These are phyloP conservation scores for Pholis gunnellus DNA, from an alignment of 2,113 vertebrate species.

Conservation along the genomic window DNA sequence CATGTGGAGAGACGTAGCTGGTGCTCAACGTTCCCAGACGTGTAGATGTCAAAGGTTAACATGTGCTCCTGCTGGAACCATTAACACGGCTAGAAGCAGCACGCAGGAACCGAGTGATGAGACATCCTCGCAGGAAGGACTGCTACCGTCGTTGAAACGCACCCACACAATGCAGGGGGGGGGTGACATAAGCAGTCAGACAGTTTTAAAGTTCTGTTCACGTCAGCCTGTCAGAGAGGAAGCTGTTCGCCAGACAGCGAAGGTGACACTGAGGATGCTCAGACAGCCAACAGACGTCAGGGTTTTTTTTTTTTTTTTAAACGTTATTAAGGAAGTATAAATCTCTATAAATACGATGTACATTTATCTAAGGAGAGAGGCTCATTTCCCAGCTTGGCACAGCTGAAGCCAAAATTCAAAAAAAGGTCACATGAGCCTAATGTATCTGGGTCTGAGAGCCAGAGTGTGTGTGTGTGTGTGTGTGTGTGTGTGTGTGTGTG, in stretches of 20 bases:
- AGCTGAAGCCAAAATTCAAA: slow-evolving; percentile 27
- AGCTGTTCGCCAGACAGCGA: slow-evolving; percentile 35
- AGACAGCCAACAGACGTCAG: slow-evolving; percentile 24
- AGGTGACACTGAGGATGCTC: slow-evolving; percentile 65
- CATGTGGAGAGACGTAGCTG: not conserved
- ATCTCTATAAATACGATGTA: slow-evolving; percentile 20
- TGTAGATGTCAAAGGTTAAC: slow-evolving; percentile 63
- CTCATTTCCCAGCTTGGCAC: slow-evolving; percentile 15
- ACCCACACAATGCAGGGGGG: not conserved
- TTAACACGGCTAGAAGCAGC: slow-evolving; percentile 40
- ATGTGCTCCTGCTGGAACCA: slow-evolving; percentile 55
- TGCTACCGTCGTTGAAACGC: not conserved
- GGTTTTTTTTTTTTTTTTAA: not conserved
- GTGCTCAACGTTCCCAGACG: slow-evolving; percentile 47
- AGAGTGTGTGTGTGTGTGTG: slow-evolving; percentile 14
- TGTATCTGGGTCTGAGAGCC: not conserved
- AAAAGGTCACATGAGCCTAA: not conserved
- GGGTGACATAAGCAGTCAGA: slow-evolving; percentile 17
- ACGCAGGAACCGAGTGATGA: slow-evolving; percentile 7
- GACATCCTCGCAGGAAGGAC: slow-evolving; percentile 7
- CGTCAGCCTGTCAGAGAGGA: slow-evolving; percentile 13
- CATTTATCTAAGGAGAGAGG: slow-evolving; percentile 24
- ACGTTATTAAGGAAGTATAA: slow-evolving; percentile 17
- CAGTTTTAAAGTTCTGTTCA: slow-evolving; percentile 37
- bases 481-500: slow-evolving; percentile 1